Conservation (phyloP, 2,113 vertebrate species). For the Hemicordylus capensis region DNA sequence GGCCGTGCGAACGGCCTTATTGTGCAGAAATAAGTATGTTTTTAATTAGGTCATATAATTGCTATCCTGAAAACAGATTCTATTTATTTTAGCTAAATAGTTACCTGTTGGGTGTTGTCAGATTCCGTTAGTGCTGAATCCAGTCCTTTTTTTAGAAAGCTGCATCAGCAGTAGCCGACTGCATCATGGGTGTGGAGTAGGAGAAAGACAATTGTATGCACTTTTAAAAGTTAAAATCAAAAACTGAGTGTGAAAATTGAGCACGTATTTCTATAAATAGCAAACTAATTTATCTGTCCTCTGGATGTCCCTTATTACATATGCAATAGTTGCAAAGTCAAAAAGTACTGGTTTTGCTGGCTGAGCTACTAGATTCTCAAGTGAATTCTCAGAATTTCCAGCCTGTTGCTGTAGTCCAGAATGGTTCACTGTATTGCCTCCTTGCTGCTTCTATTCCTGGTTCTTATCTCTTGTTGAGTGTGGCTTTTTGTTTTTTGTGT, state of each 20-base stretch:
- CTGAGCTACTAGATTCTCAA: not conserved
- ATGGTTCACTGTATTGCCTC: not conserved
- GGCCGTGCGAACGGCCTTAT: too few relatives aligned
- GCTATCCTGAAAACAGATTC: not conserved
- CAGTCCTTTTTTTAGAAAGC: not conserved
- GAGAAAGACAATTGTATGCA: not conserved
- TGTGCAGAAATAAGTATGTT: not conserved
- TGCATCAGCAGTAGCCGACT: not conserved
- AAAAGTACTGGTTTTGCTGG: not conserved
- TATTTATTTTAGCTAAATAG: not conserved
- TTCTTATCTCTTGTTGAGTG: not conserved
- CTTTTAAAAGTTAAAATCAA: not conserved
- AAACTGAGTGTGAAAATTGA: not conserved
- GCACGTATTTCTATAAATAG: too few relatives aligned
- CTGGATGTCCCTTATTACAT: not conserved
- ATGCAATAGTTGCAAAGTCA: not conserved
- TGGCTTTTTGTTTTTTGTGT: not conserved
- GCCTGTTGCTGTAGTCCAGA: not conserved
- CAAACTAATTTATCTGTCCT: too few relatives aligned
- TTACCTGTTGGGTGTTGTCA: not conserved
- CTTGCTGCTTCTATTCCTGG: not conserved
- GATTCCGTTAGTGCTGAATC: not conserved
- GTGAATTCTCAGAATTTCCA: not conserved
- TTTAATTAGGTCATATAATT: not conserved
- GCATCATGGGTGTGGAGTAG: not conserved